Evolutionary conservation across 2,797 vertebrate genomes (phyloP), one percentile per base, ranked within the genome.

Genomic region (Caiman crocodilus): DNA sequence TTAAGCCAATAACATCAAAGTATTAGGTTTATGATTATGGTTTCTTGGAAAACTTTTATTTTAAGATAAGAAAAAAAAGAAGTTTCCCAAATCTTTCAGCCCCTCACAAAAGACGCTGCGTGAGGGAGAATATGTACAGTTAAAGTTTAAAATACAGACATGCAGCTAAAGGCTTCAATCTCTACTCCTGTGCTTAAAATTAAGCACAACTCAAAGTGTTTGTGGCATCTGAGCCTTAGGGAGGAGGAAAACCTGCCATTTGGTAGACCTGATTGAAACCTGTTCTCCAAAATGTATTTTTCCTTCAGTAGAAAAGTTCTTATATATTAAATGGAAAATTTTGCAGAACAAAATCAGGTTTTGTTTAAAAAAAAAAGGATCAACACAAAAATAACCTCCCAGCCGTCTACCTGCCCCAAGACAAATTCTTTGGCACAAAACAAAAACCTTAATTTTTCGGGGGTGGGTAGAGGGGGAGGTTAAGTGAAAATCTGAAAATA

Each of bases 21-120:
- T 50, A 50, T 50, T 50, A 50, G 42, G 94, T 96, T 96, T 95
- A 96, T 90, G 67, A 76, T 96, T 94, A 87, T 94, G 94, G 95
- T 96, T 95, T 90, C 87, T 85, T 87, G 64, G 94, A 92, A 95
- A 90, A 87, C 84, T 94, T 94, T 94, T 87, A 81, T 80, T 93
- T 93, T 42, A 88, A 84, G 87, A 79, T 80, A 92, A 90, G 77
- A 93, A 94, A 95, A 94, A 85, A 93, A 92, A 50, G 3, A 9
- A 9, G 42, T 67, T 5, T 30, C 28, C 63, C 8, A 16, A 65
- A 65, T n/a, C 63, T 30, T 65, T n/a, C n/a, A 16, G 26, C 7
- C 63, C 14, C 63, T 65, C 28, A 65, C 15, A 65, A n/a, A 65
- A 50, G 42, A 3, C 10, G 42, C 42, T 50, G 28, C 8, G 28